Evolutionary conservation across 2,113 vertebrate species (phyloP).

Genomic region (Amphilophus citrinellus): DNA sequence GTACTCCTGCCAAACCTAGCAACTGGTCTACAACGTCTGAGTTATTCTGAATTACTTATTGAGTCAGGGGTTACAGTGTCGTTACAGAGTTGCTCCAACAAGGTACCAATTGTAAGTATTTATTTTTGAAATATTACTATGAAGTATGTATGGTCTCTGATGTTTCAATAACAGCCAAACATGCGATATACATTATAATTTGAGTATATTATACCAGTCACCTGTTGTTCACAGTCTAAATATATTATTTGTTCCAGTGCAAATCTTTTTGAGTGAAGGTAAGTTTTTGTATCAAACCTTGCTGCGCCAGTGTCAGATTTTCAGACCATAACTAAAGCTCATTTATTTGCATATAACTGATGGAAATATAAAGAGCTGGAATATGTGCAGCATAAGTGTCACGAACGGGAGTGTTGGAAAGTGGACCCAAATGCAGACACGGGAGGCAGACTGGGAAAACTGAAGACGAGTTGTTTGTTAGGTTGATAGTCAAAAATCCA

Average conservation of each 20-base stretch:
- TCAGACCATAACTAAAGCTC: neutral
- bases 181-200: neutral
- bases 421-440: too few species aligned
- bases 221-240: neutral
- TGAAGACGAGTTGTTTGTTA: too few species aligned
- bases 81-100: neutral
- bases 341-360: neutral
- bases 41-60: too few species aligned
- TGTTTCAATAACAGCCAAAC: neutral
- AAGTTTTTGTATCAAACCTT: neutral
- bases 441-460: too few species aligned
- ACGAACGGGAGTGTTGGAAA: neutral
- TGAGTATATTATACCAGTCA: neutral
- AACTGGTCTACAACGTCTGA: too few species aligned
- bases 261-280: neutral
- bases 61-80: neutral
- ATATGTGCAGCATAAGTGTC: neutral
- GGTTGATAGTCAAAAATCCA: too few species aligned
- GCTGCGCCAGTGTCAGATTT: neutral
- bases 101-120: neutral
- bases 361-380: neutral
- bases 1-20: too few species aligned
- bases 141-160: neutral
- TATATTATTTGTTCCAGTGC: neutral
- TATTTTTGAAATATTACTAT: neutral